Percentiles rank a stretch among this genome's conserved stretches.
phyloP scores from a whole-genome alignment of 2,888 invertebrate species.

The Hypolimnas misippus region DNA sequence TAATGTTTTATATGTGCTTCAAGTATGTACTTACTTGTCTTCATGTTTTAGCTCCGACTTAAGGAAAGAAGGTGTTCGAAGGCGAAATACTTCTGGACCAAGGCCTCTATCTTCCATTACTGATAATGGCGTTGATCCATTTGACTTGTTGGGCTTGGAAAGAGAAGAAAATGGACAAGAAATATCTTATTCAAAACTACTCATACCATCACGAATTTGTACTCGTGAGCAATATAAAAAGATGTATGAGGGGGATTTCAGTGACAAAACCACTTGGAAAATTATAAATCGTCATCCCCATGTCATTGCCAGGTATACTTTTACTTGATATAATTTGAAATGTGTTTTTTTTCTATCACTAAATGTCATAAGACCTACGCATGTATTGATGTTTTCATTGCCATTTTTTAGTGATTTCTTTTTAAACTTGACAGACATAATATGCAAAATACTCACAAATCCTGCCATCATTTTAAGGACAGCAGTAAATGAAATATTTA shows the following conservation, averaged over 20 bases:
- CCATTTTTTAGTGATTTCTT: constrained; percentile 23
- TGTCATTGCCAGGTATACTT: constrained; percentile 85
- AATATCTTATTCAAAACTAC: constrained; percentile 93
- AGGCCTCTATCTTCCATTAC: constrained; percentile 92
- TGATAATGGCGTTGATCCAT: constrained; percentile 93
- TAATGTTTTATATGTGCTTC: too few relatives aligned
- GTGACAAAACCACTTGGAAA: constrained; percentile 74
- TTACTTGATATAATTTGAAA: neutral
- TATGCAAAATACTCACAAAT: constrained; percentile 14
- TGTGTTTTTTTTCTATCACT: constrained; percentile 30
- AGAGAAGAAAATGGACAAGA: constrained; percentile 94
- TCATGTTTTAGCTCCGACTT: constrained; percentile 80
- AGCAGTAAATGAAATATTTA: neutral
- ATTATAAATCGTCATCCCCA: constrained; percentile 77
- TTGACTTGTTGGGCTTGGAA: constrained; percentile 93
- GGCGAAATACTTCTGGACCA: constrained; percentile 92
- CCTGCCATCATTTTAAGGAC: constrained; percentile 8
- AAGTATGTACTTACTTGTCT: too few relatives aligned
- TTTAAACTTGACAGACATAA: constrained; percentile 40
- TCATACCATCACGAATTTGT: constrained; percentile 88
- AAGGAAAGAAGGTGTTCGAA: constrained; percentile 88
- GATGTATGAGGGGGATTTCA: constrained; percentile 76
- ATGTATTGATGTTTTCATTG: constrained; percentile 29
- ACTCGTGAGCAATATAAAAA: constrained; percentile 76
- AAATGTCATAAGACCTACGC: constrained; percentile 24